A percentile compares a stretch with the other conserved stretches of the same genome.
Evolutionary conservation across 2,888 invertebrate species (phyloP).

Genomic region (Acheta domesticus): DNA sequence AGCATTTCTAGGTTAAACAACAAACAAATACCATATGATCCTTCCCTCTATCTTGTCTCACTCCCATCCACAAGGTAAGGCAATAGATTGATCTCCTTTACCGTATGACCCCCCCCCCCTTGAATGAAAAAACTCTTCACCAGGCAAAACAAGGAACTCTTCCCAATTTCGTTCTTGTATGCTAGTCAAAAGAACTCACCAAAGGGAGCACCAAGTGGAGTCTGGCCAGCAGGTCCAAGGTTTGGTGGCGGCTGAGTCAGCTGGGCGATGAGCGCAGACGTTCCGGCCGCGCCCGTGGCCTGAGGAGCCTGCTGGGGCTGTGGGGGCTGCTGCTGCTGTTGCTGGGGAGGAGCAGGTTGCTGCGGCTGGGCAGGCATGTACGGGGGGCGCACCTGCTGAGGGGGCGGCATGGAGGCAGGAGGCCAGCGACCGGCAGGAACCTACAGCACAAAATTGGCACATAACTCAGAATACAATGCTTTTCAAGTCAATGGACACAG

Average conservation of each 20-base stretch:
- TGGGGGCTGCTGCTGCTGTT: constrained; percentile 41
- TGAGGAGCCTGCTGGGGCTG: constrained; percentile 43
- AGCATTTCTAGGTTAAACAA: no score
- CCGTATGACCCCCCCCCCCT: no score
- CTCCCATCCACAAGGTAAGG: no score
- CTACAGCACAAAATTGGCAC: background rate
- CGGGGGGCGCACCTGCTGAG: constrained; percentile 61
- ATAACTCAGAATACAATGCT: no score
- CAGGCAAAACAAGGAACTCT: no score
- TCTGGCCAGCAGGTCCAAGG: constrained; percentile 24
- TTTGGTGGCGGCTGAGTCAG: constrained; percentile 55
- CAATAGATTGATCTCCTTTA: no score
- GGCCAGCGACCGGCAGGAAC: constrained; percentile 19
- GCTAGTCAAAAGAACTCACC: background rate
- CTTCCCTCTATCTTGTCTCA: no score
- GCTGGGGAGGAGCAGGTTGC: constrained; percentile 31
- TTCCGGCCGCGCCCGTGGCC: constrained; percentile 36
- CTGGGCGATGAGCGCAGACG: constrained; percentile 55
- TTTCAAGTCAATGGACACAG: no score
- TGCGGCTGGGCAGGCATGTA: constrained; percentile 39
- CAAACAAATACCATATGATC: no score
- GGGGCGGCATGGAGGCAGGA: constrained; percentile 48
- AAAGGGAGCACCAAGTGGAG: background rate
- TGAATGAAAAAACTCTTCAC: no score
- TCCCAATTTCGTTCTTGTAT: no score